Base-by-base conservation (phyloP, 2,888 invertebrate genomes). In the Ophraella communa region DNA sequence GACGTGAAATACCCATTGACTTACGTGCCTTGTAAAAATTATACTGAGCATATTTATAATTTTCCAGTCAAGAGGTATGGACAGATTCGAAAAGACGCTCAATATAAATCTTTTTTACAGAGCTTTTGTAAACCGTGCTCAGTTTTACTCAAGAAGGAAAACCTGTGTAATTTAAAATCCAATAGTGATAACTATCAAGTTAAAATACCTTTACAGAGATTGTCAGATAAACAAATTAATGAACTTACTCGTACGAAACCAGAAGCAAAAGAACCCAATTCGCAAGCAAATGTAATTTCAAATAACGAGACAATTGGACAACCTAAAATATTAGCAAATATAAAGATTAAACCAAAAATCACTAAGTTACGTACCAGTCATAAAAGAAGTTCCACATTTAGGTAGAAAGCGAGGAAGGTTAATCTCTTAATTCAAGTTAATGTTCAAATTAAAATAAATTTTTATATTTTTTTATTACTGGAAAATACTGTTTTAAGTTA, bases 1-100 rank as follows among this genome's bases (percentile, higher is more conserved):
- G 54, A 59, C n/a, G 3, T 24, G 2, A 53, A 53, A 4, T 65
- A 53, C 30, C 23, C 45, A 30, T 27, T 42, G 11, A 54, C 17
- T 45, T 65, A 53, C n/a, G 24, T 39, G 17, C 24, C 20, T 4
- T 44, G 20, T 52, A 65, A 65, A 42, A 21, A 17, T 14, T 21
- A 18, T 17, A 5, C 2, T 7, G 30, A 17, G 4, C 62, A 49
- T 44, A 17, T 44, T 30, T 65, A 51, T 24, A 62, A 57, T 17
- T 65, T 65, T 24, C 62, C 65, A 4, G 52, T 30, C 5, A 57
- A 17, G 45, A 57, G 54, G 21, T 58, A 54, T 20, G 53, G 57
- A 44, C 62, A 62, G 35, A 21, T 35, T n/a, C 10, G 23, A 7
- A 53, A 57, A 5, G 20, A 61, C 21, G 23, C 7, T 27, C 11